A percentile compares a stretch with the other conserved stretches of the same genome.
phyloP scores from a whole-genome alignment of 2,113 vertebrate genomes.

The Ahaetulla prasina region DNA sequence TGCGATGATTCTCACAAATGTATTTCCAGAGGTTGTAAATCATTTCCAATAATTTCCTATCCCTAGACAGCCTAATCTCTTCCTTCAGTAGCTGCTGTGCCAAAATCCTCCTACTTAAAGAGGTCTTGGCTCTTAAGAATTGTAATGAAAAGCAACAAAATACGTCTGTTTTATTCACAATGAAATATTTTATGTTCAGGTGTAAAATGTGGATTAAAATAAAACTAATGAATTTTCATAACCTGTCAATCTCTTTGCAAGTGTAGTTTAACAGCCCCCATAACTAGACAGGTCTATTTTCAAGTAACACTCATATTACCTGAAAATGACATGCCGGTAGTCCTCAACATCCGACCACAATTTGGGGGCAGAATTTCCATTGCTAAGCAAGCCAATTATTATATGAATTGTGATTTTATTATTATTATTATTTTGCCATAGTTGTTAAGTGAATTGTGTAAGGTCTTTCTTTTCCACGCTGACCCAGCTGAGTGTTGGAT shows the following conservation, averaged over 20 bases:
- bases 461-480: background rate
- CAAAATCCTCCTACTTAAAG: background rate
- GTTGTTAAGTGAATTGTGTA: background rate
- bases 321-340: background rate
- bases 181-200: background rate
- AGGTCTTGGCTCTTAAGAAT: background rate
- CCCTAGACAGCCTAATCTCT: background rate
- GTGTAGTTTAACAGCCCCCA: background rate
- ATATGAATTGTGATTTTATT: background rate
- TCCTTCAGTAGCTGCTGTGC: background rate
- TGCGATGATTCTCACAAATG: background rate
- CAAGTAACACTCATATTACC: background rate
- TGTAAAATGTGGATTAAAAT: background rate
- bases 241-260: background rate
- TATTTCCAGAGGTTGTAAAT: background rate
- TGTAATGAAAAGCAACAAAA: background rate
- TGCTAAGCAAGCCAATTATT: background rate
- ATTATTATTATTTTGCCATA: background rate
- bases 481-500: background rate
- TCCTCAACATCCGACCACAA: background rate
- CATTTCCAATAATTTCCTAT: background rate
- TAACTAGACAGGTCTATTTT: background rate
- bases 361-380: background rate
- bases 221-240: background rate
- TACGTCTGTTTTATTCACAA: background rate